Evolutionary conservation across 2,888 invertebrate species (phyloP).

Genomic region (Latrodectus elegans): DNA sequence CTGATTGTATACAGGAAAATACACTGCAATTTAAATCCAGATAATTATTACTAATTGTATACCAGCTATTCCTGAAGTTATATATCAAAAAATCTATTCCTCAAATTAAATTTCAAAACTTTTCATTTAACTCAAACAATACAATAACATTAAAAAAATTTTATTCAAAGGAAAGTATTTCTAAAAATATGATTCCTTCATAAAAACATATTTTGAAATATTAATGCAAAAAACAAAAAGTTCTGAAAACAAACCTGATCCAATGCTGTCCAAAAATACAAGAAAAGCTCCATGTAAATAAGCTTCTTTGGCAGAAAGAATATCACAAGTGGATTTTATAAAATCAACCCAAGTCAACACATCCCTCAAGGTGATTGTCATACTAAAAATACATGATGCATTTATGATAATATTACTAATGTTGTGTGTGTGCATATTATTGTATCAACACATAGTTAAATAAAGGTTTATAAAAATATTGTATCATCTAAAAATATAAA

Average conservation of each 20-base stretch:
- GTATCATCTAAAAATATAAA: too few relatives aligned
- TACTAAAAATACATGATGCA: conserved; percentile 75
- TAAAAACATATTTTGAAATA: not conserved
- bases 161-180: too few relatives aligned
- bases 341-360: conserved; percentile 94
- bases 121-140: too few relatives aligned
- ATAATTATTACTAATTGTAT: too few relatives aligned
- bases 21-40: too few relatives aligned
- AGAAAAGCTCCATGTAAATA: conserved; percentile 93
- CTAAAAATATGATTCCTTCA: too few relatives aligned
- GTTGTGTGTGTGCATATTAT: not conserved
- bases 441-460: conserved; percentile 36
- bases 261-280: conserved; percentile 92
- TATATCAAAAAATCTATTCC: too few relatives aligned
- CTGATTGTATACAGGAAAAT: too few relatives aligned
- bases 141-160: too few relatives aligned
- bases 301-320: conserved; percentile 77
- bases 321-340: conserved; percentile 81
- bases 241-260: conserved; percentile 79
- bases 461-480: not conserved
- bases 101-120: too few relatives aligned
- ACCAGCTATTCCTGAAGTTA: too few relatives aligned
- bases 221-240: not conserved
- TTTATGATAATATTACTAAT: too few relatives aligned
- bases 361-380: conserved; percentile 92